Conservation (phyloP, 1,140 invertebrate genomes). For the Plutomurus gul region DNA sequence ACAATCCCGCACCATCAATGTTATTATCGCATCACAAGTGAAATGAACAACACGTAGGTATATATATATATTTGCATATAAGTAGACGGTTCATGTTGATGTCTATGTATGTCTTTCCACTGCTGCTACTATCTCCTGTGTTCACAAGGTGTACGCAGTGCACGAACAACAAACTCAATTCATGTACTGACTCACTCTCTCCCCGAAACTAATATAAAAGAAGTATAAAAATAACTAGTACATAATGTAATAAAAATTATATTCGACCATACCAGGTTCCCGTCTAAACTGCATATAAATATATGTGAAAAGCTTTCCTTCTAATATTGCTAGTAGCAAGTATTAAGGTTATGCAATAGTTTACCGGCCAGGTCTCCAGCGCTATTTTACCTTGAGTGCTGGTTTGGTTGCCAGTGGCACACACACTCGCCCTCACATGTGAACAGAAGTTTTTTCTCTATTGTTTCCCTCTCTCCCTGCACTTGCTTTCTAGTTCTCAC, state of each 20-base stretch:
- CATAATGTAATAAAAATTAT: neutral
- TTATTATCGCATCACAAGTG: too few relatives aligned
- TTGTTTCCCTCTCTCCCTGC: conserved; percentile 24
- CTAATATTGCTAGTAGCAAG: neutral
- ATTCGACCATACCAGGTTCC: neutral
- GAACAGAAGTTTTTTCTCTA: conserved; percentile 10
- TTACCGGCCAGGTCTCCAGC: neutral
- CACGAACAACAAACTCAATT: too few relatives aligned
- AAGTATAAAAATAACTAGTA: too few relatives aligned
- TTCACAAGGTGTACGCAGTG: too few relatives aligned
- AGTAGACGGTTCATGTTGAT: too few relatives aligned
- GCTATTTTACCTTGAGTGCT: neutral
- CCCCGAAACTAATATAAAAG: too few relatives aligned
- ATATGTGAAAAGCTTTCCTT: neutral
- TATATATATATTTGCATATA: too few relatives aligned
- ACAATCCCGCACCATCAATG: too few relatives aligned
- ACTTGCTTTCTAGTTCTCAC: conserved; percentile 19
- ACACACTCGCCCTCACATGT: conserved; percentile 18
- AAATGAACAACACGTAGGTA: too few relatives aligned
- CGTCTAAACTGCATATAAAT: neutral
- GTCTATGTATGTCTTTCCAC: too few relatives aligned
- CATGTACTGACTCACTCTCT: neutral
- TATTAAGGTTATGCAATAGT: neutral
- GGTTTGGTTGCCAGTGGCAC: neutral
- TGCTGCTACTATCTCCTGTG: too few relatives aligned